These are phyloP conservation scores for Chouioia cunea DNA, from an alignment of 2,888 invertebrate genomes.

Conservation along the genomic window DNA sequence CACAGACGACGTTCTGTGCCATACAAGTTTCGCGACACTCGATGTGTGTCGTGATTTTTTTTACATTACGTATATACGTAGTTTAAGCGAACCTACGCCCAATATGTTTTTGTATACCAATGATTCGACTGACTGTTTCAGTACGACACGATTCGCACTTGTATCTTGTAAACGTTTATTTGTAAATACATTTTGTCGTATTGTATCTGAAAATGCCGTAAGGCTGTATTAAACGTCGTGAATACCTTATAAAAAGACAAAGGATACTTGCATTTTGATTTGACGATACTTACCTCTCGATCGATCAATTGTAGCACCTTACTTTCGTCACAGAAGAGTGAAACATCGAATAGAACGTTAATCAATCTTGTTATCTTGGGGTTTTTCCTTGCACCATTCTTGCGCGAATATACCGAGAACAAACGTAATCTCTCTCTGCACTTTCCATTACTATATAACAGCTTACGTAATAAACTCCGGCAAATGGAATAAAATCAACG, in stretches of 20 bases:
- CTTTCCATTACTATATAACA: too few species aligned
- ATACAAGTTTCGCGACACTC: slow-evolving; percentile 11
- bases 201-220: slow-evolving; percentile 9
- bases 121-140: slow-evolving; percentile 39
- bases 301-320: too few species aligned
- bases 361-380: too few species aligned
- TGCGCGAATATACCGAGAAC: too few species aligned
- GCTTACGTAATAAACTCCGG: too few species aligned
- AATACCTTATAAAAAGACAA: slow-evolving; percentile 15
- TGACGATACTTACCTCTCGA: too few species aligned
- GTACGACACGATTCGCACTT: slow-evolving; percentile 11
- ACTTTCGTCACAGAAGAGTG: too few species aligned
- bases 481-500: not conserved
- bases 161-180: slow-evolving; percentile 13
- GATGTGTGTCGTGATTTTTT: slow-evolving; percentile 23
- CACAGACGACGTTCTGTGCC: slow-evolving; percentile 10
- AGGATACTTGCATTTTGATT: slow-evolving; percentile 6
- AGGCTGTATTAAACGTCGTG: slow-evolving; percentile 30
- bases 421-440: too few species aligned
- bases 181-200: slow-evolving; percentile 44
- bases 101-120: slow-evolving; percentile 29
- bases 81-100: slow-evolving; percentile 1
- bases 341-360: too few species aligned
- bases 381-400: too few species aligned
- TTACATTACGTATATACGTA: slow-evolving; percentile 8